Evolutionary conservation across 2,888 invertebrate genomes (phyloP).

Genomic region (Mythimna vitellina): DNA sequence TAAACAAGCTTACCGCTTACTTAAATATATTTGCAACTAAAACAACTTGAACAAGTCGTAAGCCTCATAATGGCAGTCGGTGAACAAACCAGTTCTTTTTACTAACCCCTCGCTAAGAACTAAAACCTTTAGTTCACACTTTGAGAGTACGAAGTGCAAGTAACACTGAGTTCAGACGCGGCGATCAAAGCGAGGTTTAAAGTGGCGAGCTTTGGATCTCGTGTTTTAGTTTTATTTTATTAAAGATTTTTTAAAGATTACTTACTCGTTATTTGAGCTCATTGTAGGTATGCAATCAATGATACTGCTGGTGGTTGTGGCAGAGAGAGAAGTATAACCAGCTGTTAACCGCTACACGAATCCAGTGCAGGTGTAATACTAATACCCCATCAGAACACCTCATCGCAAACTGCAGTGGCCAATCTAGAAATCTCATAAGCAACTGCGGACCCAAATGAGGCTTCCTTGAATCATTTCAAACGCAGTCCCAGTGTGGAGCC

Average conservation of each 20-base stretch:
- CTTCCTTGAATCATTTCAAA: too few relatives aligned
- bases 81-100: slow-evolving; percentile 29
- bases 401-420: too few relatives aligned
- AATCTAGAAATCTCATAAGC: too few relatives aligned
- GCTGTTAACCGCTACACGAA: too few relatives aligned
- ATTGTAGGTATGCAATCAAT: not conserved
- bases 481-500: too few relatives aligned
- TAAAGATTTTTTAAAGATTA: not conserved
- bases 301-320: not conserved
- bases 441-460: too few relatives aligned
- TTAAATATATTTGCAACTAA: slow-evolving; percentile 35
- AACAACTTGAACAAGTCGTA: slow-evolving; percentile 28
- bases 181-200: not conserved
- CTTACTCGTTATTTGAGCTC: not conserved
- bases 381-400: too few relatives aligned
- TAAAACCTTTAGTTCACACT: slow-evolving; percentile 32
- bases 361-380: too few relatives aligned
- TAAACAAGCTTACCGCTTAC: slow-evolving; percentile 39
- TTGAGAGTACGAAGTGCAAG: slow-evolving; percentile 13
- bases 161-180: not conserved
- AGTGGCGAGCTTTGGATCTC: not conserved
- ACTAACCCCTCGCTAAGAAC: slow-evolving; percentile 20
- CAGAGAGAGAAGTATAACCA: too few relatives aligned
- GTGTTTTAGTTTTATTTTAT: not conserved
- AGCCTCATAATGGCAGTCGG: slow-evolving; percentile 23